Evolutionary conservation across 1,140 invertebrate genomes (phyloP), one percentile per base, ranked within the genome.

Genomic region (Zaprionus lachaisei): DNA sequence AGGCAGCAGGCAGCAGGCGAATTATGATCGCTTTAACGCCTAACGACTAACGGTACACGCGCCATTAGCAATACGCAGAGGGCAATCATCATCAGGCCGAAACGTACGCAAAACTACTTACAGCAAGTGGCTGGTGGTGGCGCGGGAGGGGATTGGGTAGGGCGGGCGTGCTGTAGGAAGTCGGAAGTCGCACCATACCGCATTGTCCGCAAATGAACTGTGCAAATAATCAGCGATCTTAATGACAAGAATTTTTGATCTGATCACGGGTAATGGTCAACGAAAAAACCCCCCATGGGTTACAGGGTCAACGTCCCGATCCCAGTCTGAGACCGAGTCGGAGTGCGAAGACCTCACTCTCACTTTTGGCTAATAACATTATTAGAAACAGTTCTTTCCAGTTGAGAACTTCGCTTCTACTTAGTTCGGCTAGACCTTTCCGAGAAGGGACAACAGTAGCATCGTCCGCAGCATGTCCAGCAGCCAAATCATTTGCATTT

Each of bases 161-260:
- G 28, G 15, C 7, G n/a, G 60, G 26, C 38, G 38, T 41, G 38
- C 12, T n/a, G 7, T 34, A 28, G 17, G 41, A 22, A 41, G 65
- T 60, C 54, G 66, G 37, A 65, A 65, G 47, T 51, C 28, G 17
- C 44, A 14, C 14, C 12, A 31, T 47, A 51, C 20, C 41, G 54
- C 28, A 51, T 58, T 38, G 26, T 28, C 56, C 54, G 31, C 44
- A 69, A 70, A 74, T 74, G 66, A 61, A 57, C 66, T 74, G 72
- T 66, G 76, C 76, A 83, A 68, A 80, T 78, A 83, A 87, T 82
- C 72, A 87, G 56, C 55, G 41, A 86, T 75, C 72, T 87, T 86
- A 87, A 86, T 86, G 83, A 58, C 83, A 67, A 87, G 72, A 80
- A 83, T 81, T 87, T 86, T 77, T 82, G 83, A 85, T 84, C 63